These are phyloP conservation scores for Microtus richardsoni DNA, from an alignment of 2,113 vertebrate species.

Conservation along the genomic window DNA sequence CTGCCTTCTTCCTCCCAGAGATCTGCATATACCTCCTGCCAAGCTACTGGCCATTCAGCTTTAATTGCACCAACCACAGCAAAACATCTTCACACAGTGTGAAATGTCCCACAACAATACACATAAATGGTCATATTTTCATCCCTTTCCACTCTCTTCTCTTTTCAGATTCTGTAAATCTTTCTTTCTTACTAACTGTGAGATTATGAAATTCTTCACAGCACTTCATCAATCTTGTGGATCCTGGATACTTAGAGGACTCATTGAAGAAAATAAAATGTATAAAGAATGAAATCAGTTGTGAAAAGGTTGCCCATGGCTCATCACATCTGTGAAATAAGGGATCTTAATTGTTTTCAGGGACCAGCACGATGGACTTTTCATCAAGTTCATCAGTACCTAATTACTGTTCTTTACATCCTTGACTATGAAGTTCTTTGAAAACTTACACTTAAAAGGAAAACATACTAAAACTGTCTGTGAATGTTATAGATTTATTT, in stretches of 20 bases:
- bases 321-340: not conserved
- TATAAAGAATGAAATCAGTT: not conserved
- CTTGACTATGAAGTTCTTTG: not conserved
- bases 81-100: not conserved
- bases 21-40: not conserved
- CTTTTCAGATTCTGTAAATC: not conserved
- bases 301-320: not conserved
- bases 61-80: not conserved
- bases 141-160: no score
- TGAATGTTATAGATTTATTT: not conserved
- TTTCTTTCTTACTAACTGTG: not conserved
- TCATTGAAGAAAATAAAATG: not conserved
- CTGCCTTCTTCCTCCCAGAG: not conserved
- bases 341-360: not conserved
- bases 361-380: not conserved
- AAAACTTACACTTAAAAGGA: not conserved
- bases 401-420: not conserved
- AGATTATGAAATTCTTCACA: not conserved
- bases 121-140: not conserved
- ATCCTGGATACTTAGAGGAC: not conserved
- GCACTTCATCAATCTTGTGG: not conserved
- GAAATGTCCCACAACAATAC: not conserved
- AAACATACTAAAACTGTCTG: not conserved
- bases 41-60: not conserved
- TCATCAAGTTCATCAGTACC: not conserved